Percentiles rank a stretch among this genome's conserved stretches.
phyloP scores from a whole-genome alignment of 2,797 vertebrate genomes.

The Rousettus madagascariensis region DNA sequence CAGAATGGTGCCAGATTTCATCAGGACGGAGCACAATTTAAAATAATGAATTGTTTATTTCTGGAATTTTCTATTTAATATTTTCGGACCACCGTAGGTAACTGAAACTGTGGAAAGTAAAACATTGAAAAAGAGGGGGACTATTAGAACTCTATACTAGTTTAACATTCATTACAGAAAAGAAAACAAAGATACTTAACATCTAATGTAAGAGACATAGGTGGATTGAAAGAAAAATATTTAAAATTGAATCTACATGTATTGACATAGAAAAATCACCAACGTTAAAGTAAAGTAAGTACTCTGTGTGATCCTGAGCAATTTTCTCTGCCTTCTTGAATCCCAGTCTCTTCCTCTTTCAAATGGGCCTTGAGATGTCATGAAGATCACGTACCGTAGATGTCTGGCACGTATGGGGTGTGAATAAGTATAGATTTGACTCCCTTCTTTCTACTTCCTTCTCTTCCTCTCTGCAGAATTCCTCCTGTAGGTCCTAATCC shows the following conservation, averaged over 20 bases:
- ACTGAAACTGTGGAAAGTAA: background rate
- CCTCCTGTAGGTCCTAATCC: background rate
- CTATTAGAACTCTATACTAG: background rate
- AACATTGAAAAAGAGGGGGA: background rate
- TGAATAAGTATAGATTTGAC: background rate
- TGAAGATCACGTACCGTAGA: too few species aligned
- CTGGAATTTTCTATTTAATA: background rate
- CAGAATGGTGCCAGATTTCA: background rate
- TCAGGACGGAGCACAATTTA: background rate
- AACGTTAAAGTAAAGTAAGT: background rate
- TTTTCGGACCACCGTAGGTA: background rate
- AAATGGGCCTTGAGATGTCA: background rate
- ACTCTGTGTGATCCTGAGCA: background rate
- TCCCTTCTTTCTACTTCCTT: background rate
- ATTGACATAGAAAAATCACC: background rate
- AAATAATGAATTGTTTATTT: background rate
- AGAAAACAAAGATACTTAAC: background rate
- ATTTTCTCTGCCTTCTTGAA: background rate
- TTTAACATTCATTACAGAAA: background rate
- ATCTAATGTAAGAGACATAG: background rate
- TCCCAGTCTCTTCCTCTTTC: background rate
- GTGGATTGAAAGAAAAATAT: constrained; percentile 34
- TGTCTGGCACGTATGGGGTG: background rate
- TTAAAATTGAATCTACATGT: background rate
- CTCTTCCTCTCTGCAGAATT: background rate